These are phyloP conservation scores for Nymphalis polychloros DNA, from an alignment of 2,888 invertebrate species.

Conservation along the genomic window DNA sequence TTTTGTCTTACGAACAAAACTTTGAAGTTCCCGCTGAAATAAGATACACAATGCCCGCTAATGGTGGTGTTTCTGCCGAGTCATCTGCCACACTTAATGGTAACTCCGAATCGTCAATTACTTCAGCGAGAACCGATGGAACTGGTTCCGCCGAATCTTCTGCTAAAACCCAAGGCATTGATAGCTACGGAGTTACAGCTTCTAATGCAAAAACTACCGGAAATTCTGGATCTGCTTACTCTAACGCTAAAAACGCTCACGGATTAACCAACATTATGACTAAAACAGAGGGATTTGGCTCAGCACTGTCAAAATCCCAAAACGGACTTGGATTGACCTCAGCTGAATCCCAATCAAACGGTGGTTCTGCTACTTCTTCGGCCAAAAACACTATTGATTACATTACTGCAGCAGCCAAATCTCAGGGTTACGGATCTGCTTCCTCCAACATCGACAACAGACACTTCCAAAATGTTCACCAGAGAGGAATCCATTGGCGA, in stretches of 20 bases:
- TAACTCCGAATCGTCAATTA: slow-evolving; percentile 52
- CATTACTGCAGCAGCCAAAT: slow-evolving; percentile 51
- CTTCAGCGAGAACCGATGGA: slow-evolving; percentile 56
- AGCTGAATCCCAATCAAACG: slow-evolving; percentile 49
- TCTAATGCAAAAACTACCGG: slow-evolving; percentile 59
- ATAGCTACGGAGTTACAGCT: slow-evolving; percentile 53
- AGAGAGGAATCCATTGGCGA: slow-evolving; percentile 64
- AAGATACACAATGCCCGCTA: slow-evolving; percentile 44
- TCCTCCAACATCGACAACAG: slow-evolving; percentile 59
- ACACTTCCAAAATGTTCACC: slow-evolving; percentile 48
- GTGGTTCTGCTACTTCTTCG: slow-evolving; percentile 50
- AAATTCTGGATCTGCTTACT: slow-evolving; percentile 57
- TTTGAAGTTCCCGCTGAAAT: slow-evolving; percentile 53
- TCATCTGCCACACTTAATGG: slow-evolving; percentile 58
- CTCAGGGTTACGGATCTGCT: slow-evolving; percentile 55
- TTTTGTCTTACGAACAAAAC: slow-evolving; percentile 68
- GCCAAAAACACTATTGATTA: slow-evolving; percentile 49
- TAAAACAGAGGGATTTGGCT: slow-evolving; percentile 50
- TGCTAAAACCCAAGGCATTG: slow-evolving; percentile 56
- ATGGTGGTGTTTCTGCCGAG: slow-evolving; percentile 49
- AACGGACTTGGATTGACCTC: slow-evolving; percentile 45
- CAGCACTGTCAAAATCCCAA: slow-evolving; percentile 58
- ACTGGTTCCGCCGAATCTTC: slow-evolving; percentile 59
- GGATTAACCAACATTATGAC: slow-evolving; percentile 57
- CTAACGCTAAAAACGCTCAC: slow-evolving; percentile 56